phyloP scores from a whole-genome alignment of 2,113 vertebrate genomes.

The Genyomyrus donnyi region DNA sequence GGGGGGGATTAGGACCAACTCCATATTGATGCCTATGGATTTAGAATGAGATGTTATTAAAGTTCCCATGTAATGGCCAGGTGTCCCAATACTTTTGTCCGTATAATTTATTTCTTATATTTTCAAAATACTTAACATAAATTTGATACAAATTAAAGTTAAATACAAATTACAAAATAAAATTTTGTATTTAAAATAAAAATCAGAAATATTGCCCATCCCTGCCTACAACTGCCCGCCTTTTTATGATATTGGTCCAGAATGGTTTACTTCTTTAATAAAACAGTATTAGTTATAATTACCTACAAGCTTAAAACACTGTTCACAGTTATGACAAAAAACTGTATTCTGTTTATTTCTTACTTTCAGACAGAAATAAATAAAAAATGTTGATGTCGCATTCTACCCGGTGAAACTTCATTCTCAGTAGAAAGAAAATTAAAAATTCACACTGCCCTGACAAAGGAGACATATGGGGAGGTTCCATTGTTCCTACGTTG shows the following conservation, averaged over 20 bases:
- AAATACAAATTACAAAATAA: too few species aligned
- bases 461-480: not conserved
- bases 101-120: too few species aligned
- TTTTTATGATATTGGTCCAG: not conserved
- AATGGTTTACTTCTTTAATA: not conserved
- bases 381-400: not conserved
- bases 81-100: too few species aligned
- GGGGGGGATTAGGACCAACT: too few species aligned
- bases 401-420: not conserved
- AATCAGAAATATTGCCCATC: not conserved
- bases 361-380: not conserved
- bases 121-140: too few species aligned
- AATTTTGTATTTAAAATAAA: too few species aligned
- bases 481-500: not conserved
- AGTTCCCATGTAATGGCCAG: too few species aligned
- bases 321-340: not conserved
- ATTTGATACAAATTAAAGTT: not conserved
- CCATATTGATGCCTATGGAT: not conserved
- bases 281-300: not conserved
- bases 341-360: not conserved
- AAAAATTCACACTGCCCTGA: not conserved
- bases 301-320: not conserved
- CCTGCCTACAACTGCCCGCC: not conserved
- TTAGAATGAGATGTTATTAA: not conserved
- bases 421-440: not conserved